These are phyloP conservation scores for Xenopus laevis DNA, from an alignment of 2,113 vertebrate genomes.

Conservation along the genomic window DNA sequence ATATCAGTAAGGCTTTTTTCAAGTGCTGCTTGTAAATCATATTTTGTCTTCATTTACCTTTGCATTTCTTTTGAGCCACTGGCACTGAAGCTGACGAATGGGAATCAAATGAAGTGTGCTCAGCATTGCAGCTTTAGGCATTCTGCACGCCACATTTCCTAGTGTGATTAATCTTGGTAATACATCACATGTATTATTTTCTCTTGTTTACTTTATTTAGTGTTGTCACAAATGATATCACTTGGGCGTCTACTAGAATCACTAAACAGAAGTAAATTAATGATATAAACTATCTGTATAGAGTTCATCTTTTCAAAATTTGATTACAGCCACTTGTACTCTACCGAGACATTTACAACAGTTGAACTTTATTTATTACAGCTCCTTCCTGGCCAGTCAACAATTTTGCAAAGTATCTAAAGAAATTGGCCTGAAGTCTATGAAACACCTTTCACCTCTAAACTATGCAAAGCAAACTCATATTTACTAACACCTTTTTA, in stretches of 20 bases:
- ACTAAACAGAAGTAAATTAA: conserved; percentile 75
- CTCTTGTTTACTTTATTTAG: conserved; percentile 76
- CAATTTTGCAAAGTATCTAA: conserved; percentile 50
- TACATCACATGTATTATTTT: conserved; percentile 71
- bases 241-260: conserved; percentile 65
- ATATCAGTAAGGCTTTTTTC: conserved; percentile 59
- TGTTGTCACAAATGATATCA: conserved; percentile 77
- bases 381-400: conserved; percentile 49
- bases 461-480: not conserved
- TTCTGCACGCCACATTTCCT: conserved; percentile 66
- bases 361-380: conserved; percentile 66
- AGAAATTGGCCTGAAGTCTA: conserved; percentile 59
- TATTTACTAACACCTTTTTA: not conserved
- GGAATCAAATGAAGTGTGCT: conserved; percentile 85
- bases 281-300: conserved; percentile 63
- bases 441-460: conserved; percentile 4
- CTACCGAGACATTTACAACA: conserved; percentile 59
- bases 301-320: conserved; percentile 68
- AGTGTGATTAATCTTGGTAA: conserved; percentile 77
- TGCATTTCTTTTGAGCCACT: conserved; percentile 68
- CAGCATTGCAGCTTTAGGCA: conserved; percentile 73
- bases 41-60: conserved; percentile 71
- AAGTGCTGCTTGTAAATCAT: conserved; percentile 66
- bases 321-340: conserved; percentile 67
- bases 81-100: conserved; percentile 74